Base-by-base conservation (phyloP, 2,888 invertebrate genomes). In the Macrophya alboannulata region DNA sequence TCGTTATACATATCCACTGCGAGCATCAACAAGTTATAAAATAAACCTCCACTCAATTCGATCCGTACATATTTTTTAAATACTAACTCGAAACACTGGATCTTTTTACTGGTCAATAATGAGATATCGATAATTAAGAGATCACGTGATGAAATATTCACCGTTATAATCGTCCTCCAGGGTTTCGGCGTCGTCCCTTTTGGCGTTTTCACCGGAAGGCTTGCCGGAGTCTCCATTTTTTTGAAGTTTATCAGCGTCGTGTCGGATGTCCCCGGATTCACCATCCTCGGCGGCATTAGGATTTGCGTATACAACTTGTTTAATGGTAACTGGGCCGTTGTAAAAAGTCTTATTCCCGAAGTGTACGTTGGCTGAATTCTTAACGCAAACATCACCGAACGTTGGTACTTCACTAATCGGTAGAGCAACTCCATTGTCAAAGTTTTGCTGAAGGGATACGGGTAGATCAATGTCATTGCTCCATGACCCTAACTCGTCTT, bases 301-400 rank as follows among this genome's bases (percentile, higher is more conserved):
- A 62, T 89, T 91, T 10, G 92, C 92, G 25, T 96, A 95, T 85
- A 97, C 94, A 87, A 97, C 95, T 92, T 97, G 97, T 91, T 97
- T 97, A 88, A 97, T 97, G 51, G 96, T 96, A 21, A 97, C 97
- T 74, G 97, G 97, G 8, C 97, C 97, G 91, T 97, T 96, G 90
- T 97, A 97, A 90, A 96, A 96, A 6, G 96, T 96, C 89, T 96
- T 97, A 89, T 97, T 96, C 0, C 97, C 97, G 89, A 97, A 96
- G 88, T 97, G 96, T 2, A 97, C 96, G 91, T 97, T 96, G 43
- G 95, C 95, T 0, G 97, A 97, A 89, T 96, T 95, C 48, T 94
- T 95, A 1, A 97, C 95, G 37, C 95, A 95, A 43, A 97, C 95
- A 90, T 95, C 96, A 79, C 96, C 96, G 88, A 96, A 95, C 84